These are phyloP conservation scores for Channallabes apus DNA, from an alignment of 2,797 vertebrate genomes.

Conservation along the genomic window DNA sequence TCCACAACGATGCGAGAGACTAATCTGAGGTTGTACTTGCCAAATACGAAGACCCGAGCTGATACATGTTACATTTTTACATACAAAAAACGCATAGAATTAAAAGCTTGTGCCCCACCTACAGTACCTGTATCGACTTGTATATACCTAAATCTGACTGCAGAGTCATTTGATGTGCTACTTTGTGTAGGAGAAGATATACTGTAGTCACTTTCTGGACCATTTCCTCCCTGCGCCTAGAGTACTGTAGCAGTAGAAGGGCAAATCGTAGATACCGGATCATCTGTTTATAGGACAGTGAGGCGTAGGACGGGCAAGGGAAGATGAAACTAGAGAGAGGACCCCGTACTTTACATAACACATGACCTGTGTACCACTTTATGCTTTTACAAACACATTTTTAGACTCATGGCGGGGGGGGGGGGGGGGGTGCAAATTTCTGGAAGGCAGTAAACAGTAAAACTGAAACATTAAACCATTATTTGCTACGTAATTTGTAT, in stretches of 20 bases:
- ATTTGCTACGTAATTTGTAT: no score
- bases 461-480: background rate
- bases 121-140: background rate
- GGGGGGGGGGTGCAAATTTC: background rate
- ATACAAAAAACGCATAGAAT: no score
- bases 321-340: conserved; percentile 16
- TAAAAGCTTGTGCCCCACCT: no score
- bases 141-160: background rate
- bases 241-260: conserved; percentile 10
- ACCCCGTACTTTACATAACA: conserved; percentile 20
- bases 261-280: conserved; percentile 17
- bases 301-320: background rate
- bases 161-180: background rate
- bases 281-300: conserved; percentile 25
- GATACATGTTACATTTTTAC: no score
- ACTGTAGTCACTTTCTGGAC: conserved; percentile 16
- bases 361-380: background rate
- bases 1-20: no score
- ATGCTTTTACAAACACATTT: background rate
- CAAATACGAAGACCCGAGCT: no score
- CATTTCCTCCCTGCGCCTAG: background rate
- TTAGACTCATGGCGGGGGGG: background rate
- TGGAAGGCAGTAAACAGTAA: conserved; percentile 26
- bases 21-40: no score
- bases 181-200: conserved; percentile 3